Evolutionary conservation across 1,140 invertebrate genomes (phyloP).

Genomic region (Frieseomelitta varia): DNA sequence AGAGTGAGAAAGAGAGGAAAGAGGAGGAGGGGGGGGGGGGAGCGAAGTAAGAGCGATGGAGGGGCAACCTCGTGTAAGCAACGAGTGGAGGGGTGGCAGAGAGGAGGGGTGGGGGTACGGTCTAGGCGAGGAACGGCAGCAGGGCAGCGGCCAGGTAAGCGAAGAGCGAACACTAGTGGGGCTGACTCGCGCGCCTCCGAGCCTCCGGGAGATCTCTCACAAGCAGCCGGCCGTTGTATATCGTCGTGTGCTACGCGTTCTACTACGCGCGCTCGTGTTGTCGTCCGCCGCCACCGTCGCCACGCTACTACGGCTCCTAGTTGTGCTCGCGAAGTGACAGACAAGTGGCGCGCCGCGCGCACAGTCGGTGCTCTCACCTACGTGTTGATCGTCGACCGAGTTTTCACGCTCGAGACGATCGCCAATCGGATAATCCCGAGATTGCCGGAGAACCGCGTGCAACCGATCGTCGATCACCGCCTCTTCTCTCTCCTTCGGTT

Average conservation of each 20-base stretch:
- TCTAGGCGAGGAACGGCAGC: constrained; percentile 74
- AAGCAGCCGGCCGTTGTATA: constrained; percentile 53
- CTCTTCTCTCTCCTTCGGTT: background rate
- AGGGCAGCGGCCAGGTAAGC: constrained; percentile 77
- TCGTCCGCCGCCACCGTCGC: constrained; percentile 52
- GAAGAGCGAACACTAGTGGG: constrained; percentile 76
- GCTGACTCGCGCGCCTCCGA: constrained; percentile 77
- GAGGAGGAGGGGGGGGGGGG: constrained; percentile 11
- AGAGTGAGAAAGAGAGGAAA: constrained; percentile 25
- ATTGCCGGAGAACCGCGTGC: background rate
- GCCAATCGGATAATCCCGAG: background rate
- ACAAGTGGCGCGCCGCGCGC: background rate
- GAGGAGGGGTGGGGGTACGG: constrained; percentile 73
- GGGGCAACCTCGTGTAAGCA: constrained; percentile 68
- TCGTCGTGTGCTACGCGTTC: constrained; percentile 64
- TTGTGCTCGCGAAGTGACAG: constrained; percentile 36
- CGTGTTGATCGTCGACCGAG: background rate
- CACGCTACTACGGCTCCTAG: constrained; percentile 46
- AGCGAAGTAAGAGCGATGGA: constrained; percentile 47
- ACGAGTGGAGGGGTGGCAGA: constrained; percentile 69
- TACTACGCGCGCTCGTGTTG: constrained; percentile 56
- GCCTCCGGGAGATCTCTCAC: constrained; percentile 62
- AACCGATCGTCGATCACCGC: background rate
- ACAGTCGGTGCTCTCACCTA: background rate
- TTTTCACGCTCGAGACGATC: background rate